Conservation (phyloP, 53 echinoderm and acorn worm species). For the Paelopatides confundens region DNA sequence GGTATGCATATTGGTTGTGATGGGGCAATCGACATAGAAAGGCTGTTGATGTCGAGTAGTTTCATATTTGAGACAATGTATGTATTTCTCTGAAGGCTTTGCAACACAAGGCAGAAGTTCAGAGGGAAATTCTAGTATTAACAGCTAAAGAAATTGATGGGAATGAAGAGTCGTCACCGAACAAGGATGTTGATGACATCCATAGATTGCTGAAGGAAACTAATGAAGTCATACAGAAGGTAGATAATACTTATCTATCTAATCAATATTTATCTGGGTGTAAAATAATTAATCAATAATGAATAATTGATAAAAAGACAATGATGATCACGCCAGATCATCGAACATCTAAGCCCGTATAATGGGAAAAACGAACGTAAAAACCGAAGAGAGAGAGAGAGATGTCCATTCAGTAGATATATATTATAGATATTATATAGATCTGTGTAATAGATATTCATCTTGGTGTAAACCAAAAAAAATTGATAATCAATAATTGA, state of each 20-base stretch:
- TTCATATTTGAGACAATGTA: too few species aligned
- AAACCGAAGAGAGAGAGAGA: too few species aligned
- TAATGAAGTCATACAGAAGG: constrained; percentile 2
- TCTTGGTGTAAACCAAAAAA: too few species aligned
- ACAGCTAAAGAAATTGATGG: constrained; percentile 37
- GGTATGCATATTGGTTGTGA: too few species aligned
- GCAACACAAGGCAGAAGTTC: constrained; percentile 26
- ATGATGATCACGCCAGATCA: neutral
- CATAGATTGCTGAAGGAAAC: neutral
- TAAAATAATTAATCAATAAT: too few species aligned
- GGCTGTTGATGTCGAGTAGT: too few species aligned
- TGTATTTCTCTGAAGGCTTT: constrained; percentile 21
- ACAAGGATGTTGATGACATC: neutral
- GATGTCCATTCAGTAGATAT: neutral
- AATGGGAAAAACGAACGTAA: too few species aligned
- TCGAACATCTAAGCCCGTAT: neutral
- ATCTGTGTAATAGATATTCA: neutral
- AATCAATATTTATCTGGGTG: neutral
- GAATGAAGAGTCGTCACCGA: neutral
- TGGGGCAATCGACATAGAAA: too few species aligned
- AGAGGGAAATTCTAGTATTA: constrained; percentile 18
- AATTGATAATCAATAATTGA: too few species aligned
- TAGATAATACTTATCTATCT: neutral
- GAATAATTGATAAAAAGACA: neutral
- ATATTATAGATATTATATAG: neutral